Evolutionary conservation across 1,140 invertebrate species (phyloP), one percentile per base, ranked within the genome.

Genomic region (Megathymus violae): DNA sequence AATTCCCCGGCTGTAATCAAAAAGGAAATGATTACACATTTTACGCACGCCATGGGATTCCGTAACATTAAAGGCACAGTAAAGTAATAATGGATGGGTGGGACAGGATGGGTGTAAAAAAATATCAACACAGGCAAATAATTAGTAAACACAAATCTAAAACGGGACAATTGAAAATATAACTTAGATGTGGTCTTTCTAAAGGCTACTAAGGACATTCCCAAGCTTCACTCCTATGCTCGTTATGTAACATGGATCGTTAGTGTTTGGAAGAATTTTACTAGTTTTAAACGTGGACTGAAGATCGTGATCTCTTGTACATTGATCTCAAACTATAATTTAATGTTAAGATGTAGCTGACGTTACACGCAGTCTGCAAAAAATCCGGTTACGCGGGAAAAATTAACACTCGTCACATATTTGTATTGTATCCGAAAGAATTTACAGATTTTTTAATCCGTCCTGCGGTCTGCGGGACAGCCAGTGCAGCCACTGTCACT

Each of bases 261-360:
- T 40, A 54, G 16, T 17, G 22, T 54, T 54, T 54, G 36, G 11
- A 41, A 54, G 27, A 46, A 14, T 22, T 41, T 25, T 41, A 25
- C 34, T 52, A 52, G 50, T 40, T 52, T 34, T 52, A 22, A 52
- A 52, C 4, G 17, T 54, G 43, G 48, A 54, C 50, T 54, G 50
- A 54, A 54, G 82, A 88, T 76, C 75, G 52, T 79, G 85, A 88
- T 86, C 85, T 88, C 85, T 71, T 68, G 69, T 73, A 71, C 65
- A 67, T 72, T 85, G 85, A 88, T 88, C 85, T 88, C 85, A n/a
- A 88, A 74, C 52, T 69, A 63, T 76, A 76, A 64, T 75, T 69
- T 85, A 73, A 78, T 60, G 44, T 44, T 54, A 54, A 54, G 50
- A 41, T 14, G 16, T 22, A 13, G 48, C 48, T 38, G 58, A 58